Base-by-base conservation (phyloP, 2,888 invertebrate species). In the Tricholauxania praeusta region DNA sequence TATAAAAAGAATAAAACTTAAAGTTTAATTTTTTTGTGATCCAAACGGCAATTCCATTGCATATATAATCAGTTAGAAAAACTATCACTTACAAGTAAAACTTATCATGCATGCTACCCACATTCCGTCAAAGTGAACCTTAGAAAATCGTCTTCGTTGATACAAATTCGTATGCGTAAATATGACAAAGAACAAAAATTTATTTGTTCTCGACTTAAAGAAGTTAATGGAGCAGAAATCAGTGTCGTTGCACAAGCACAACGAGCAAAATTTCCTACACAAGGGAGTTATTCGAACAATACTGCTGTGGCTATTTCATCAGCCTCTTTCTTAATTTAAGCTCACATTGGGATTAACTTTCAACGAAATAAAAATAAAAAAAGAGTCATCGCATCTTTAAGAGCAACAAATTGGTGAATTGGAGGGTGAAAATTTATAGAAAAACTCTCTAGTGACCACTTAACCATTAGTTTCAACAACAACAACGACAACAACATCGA, bases 171-270 rank as follows among this genome's bases (percentile, higher is more conserved):
- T 39, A 39, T 39, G 39, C 39, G 10, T 10, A 7, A 1, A 39
- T 39, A 39, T 39, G 2, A 39, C 39, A 39, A 39, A 39, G 39
- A 1, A 10, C 39, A 39, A 39, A 39, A 39, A 39, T 39, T 39
- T 60, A 60, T 60, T 60, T 60, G 60, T 60, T 60, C 39, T 8
- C 12, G n/a, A 12, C 39, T 60, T 32, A 8, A 60, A 60, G 60
- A 32, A 60, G 60, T 60, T 32, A 60, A 60, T 60, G 60, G 60
- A 32, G 14, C 32, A 60, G 60, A 60, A 60, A 60, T 60, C 60
- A 19, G 19, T 75, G 70, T 73, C 69, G 71, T 51, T 59, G 48
- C 66, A 62, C 59, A 66, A 72, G 65, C 65, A 49, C 57, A 53
- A 17, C 12, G 47, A 19, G 12, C 48, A 22, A 28, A 48, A 48